Evolutionary conservation across 2,797 vertebrate species (phyloP).

Genomic region (Rhodeus uyekii): DNA sequence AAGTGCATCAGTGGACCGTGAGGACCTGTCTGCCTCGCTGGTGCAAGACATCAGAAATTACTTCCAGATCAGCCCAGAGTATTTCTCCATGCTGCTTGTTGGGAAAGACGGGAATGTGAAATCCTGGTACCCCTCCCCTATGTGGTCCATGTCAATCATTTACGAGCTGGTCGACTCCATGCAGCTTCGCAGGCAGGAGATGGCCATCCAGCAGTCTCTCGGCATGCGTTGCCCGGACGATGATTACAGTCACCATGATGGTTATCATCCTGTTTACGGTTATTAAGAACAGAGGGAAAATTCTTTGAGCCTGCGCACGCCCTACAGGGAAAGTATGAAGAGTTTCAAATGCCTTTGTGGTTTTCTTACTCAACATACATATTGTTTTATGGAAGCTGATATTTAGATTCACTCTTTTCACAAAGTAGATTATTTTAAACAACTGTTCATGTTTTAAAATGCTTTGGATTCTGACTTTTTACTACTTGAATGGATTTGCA

Average conservation of each 20-base stretch:
- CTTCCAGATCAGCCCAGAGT: slow-evolving; percentile 86
- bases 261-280: slow-evolving; percentile 80
- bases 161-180: slow-evolving; percentile 89
- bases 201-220: slow-evolving; percentile 87
- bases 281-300: slow-evolving; percentile 69
- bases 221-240: slow-evolving; percentile 87
- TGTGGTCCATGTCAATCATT: slow-evolving; percentile 89
- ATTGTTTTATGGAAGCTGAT: neutral
- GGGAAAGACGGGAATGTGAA: slow-evolving; percentile 90
- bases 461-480: neutral
- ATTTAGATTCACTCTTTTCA: neutral
- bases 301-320: neutral
- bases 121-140: slow-evolving; percentile 89
- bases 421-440: no score
- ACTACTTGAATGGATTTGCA: neutral
- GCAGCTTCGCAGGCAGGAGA: slow-evolving; percentile 89
- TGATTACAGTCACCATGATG: slow-evolving; percentile 82
- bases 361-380: neutral
- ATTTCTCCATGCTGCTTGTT: slow-evolving; percentile 91
- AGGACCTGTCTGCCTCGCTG: slow-evolving; percentile 80
- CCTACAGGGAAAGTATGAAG: neutral
- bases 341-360: neutral
- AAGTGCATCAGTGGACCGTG: slow-evolving; percentile 81
- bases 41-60: slow-evolving; percentile 87
- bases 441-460: no score